Percentiles rank a stretch among this genome's conserved stretches.
Evolutionary conservation across 2,113 vertebrate genomes (phyloP).

Genomic region (Panthera leo): DNA sequence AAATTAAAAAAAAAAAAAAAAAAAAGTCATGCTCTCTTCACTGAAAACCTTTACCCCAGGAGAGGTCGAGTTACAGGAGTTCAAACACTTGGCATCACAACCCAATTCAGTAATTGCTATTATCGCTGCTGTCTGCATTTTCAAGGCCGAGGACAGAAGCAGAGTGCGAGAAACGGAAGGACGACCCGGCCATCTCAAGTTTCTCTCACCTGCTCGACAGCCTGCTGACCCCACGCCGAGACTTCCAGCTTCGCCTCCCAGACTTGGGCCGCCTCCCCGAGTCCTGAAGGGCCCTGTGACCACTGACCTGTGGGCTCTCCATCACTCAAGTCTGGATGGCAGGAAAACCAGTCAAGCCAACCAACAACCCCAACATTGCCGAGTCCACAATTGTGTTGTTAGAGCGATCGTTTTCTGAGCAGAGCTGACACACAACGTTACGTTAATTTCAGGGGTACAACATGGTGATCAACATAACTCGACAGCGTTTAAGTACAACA

Average conservation of each 20-base stretch:
- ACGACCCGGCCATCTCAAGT: no score
- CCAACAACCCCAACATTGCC: not conserved
- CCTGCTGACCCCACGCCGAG: no score
- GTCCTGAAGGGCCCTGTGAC: not conserved
- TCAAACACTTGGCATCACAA: not conserved
- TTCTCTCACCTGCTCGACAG: no score
- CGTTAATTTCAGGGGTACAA: not conserved
- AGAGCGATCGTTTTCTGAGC: not conserved
- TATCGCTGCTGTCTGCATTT: not conserved
- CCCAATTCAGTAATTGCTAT: no score
- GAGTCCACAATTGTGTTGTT: not conserved
- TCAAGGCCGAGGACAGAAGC: not conserved
- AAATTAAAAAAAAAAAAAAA: no score
- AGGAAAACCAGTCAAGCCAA: not conserved
- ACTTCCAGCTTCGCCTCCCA: no score
- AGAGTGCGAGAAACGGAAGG: no score
- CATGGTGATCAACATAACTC: not conserved
- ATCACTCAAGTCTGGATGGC: no score
- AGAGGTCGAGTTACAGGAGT: not conserved
- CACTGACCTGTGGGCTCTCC: not conserved
- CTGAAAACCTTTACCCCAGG: not conserved
- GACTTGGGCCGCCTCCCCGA: no score
- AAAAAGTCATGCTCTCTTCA: not conserved
- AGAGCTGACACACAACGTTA: not conserved
- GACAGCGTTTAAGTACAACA: not conserved